phyloP scores from a whole-genome alignment of 2,888 invertebrate genomes.

The Platycheirus albimanus region DNA sequence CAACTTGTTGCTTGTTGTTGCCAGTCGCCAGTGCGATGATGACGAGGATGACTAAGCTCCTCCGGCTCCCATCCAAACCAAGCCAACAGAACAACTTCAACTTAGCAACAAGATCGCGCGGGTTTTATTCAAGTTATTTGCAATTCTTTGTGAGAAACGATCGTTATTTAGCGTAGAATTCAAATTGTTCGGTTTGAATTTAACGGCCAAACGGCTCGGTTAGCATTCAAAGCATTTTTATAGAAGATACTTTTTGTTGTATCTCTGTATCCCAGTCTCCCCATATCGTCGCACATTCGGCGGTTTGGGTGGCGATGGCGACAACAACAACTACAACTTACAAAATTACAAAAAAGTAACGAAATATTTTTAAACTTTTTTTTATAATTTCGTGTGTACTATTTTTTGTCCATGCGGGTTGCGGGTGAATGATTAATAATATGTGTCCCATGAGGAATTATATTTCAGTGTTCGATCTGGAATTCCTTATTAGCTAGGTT shows the following conservation, averaged over 20 bases:
- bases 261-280: background rate
- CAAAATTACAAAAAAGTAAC: slow-evolving; percentile 37
- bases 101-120: slow-evolving; percentile 72
- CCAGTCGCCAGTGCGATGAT: too few relatives aligned
- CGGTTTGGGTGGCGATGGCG: slow-evolving; percentile 16
- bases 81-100: background rate
- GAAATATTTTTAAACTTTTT: slow-evolving; percentile 30
- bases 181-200: slow-evolving; percentile 61
- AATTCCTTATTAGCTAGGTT: slow-evolving; percentile 12
- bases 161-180: slow-evolving; percentile 59
- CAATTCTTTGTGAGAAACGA: slow-evolving; percentile 33
- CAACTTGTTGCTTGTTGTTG: slow-evolving; percentile 73
- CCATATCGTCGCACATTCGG: background rate
- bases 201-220: slow-evolving; percentile 52
- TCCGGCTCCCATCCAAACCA: background rate
- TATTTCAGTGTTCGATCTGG: slow-evolving; percentile 44
- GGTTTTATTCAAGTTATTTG: slow-evolving; percentile 39
- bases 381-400: too few relatives aligned
- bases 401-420: slow-evolving; percentile 42
- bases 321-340: background rate
- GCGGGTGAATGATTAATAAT: slow-evolving; percentile 67
- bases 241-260: too few relatives aligned
- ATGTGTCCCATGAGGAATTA: slow-evolving; percentile 8
- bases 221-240: slow-evolving; percentile 36
- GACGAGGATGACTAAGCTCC: slow-evolving; percentile 63